Evolutionary conservation across 2,113 vertebrate genomes (phyloP).

Genomic region (Mustela nigripes): DNA sequence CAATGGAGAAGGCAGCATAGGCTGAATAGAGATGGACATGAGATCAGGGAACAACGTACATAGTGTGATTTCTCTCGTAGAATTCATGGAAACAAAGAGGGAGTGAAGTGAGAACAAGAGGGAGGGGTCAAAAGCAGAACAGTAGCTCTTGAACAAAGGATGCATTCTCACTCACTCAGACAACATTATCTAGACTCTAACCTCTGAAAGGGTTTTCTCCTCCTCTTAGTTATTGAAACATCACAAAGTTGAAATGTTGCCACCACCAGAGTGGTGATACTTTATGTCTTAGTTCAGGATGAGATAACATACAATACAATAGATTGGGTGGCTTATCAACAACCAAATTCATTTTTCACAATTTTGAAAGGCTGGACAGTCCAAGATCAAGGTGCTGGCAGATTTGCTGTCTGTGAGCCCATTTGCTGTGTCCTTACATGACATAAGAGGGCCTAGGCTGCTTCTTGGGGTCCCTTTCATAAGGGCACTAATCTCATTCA

Average conservation of each 20-base stretch:
- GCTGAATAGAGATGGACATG: not conserved
- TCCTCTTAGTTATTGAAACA: not conserved
- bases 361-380: not conserved
- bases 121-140: not conserved
- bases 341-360: not conserved
- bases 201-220: not conserved
- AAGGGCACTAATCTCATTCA: not conserved
- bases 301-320: not conserved
- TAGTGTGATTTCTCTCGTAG: not conserved
- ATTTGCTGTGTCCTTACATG: no score
- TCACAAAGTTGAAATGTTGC: not conserved
- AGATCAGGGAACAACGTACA: not conserved
- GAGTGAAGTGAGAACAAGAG: not conserved
- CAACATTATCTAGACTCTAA: not conserved
- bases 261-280: not conserved
- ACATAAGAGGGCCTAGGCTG: not conserved
- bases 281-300: not conserved
- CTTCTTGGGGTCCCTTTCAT: not conserved
- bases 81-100: not conserved
- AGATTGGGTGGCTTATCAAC: not conserved
- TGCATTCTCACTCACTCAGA: not conserved
- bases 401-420: not conserved
- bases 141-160: not conserved
- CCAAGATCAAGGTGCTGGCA: not conserved
- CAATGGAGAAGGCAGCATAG: not conserved